Conservation (phyloP, 2,888 invertebrate genomes). For the Lucinisca nassula region DNA sequence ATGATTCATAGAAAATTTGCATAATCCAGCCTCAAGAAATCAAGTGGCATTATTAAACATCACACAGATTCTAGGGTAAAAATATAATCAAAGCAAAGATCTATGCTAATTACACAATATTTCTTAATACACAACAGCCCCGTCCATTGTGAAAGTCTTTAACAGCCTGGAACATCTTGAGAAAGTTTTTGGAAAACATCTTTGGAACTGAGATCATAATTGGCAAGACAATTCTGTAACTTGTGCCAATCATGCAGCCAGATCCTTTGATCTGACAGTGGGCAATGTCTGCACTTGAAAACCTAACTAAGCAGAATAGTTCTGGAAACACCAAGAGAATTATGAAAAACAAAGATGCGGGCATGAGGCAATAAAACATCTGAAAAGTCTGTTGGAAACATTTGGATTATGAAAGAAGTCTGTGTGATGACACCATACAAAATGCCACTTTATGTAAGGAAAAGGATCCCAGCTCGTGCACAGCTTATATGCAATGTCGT, state of each 20-base stretch:
- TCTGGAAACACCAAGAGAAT: not conserved
- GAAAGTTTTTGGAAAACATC: not conserved
- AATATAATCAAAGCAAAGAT: not conserved
- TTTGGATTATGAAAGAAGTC: no score
- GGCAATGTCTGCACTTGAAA: not conserved
- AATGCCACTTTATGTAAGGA: no score
- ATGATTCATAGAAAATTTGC: not conserved
- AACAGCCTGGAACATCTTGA: not conserved
- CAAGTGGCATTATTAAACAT: not conserved
- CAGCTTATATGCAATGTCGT: no score
- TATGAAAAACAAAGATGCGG: conserved; percentile 4
- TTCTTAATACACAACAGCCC: not conserved
- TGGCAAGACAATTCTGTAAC: not conserved
- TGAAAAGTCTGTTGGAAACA: no score
- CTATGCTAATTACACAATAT: not conserved
- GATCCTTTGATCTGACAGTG: not conserved
- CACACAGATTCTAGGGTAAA: not conserved
- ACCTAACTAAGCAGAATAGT: not conserved
- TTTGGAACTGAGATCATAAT: not conserved
- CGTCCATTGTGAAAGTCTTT: not conserved
- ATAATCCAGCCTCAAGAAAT: not conserved
- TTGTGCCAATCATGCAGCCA: not conserved
- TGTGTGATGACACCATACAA: no score
- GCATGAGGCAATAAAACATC: no score
- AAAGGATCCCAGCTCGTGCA: no score